Evolutionary conservation across 2,797 vertebrate genomes (phyloP), one percentile per base, ranked within the genome.

Genomic region (Chloroceryle inda): DNA sequence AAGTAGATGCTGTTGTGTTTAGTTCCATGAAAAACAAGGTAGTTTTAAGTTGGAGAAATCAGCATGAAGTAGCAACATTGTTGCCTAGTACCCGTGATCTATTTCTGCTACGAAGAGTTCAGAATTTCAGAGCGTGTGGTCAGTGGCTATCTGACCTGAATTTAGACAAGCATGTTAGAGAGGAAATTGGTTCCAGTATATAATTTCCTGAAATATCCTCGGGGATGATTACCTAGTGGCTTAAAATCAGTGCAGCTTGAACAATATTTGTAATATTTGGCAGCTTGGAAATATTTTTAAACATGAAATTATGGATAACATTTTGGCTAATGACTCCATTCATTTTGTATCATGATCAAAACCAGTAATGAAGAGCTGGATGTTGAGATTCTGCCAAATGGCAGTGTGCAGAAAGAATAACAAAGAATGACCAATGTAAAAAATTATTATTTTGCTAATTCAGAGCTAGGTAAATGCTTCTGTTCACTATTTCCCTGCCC

Each of bases 191-290:
- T 52, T 81, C 91, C 72, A 68, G 56, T 59, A 29, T 58, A 85
- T 62, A 15, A 92, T 93, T 94, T 97, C 92, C 81, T 91, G 80
- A 92, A 80, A 73, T 9, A 31, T 71, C 80, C 88, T 44, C 58
- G 35, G 92, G 91, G 76, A 86, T 31, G 73, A 88, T 88, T 93
- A 73, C 64, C 87, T 85, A 59, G 56, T 42, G 53, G 45, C 71
- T 90, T 92, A 78, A 97, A 95, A 85, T 82, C 73, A n/a, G 13
- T 66, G 87, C 83, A 94, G 69, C 47, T 82, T 78, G 71, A 97
- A 92, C 19, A 77, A 73, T 71, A 66, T 83, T 93, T 80, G 69
- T 95, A 92, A 92, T 93, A 95, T 96, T 88, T 96, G 89, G 63
- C 94, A 95, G 59, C 74, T 91, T 83, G 89, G 88, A 91, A 96